These are phyloP conservation scores for Tachypleus tridentatus DNA, from an alignment of 1,140 invertebrate genomes.

Conservation along the genomic window DNA sequence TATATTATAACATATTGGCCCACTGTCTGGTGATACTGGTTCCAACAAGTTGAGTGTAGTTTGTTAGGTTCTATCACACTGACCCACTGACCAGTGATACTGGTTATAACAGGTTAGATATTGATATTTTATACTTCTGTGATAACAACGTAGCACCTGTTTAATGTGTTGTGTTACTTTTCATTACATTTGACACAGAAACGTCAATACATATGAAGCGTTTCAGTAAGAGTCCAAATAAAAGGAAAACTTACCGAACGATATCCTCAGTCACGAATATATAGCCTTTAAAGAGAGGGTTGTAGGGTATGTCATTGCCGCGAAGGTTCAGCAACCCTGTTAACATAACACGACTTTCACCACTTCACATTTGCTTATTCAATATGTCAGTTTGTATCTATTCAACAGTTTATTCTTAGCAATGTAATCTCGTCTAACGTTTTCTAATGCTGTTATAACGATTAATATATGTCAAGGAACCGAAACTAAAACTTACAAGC, in stretches of 20 bases:
- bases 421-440: background rate
- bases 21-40: too few relatives aligned
- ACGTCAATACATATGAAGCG: too few relatives aligned
- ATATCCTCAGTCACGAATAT: constrained; percentile 10
- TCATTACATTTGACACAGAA: too few relatives aligned
- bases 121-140: too few relatives aligned
- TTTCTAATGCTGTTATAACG: background rate
- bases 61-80: too few relatives aligned
- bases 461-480: constrained; percentile 1
- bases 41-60: too few relatives aligned
- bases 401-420: background rate
- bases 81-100: too few relatives aligned
- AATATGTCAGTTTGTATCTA: background rate
- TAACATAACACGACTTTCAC: background rate
- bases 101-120: too few relatives aligned
- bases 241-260: constrained; percentile 8
- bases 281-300: constrained; percentile 93
- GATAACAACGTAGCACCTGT: too few relatives aligned
- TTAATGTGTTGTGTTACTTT: too few relatives aligned
- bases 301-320: constrained; percentile 86
- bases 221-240: background rate
- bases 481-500: constrained; percentile 45
- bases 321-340: constrained; percentile 66
- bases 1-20: too few relatives aligned
- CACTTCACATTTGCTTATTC: background rate